These are phyloP conservation scores for Sinopyrophorus schimmeli DNA, from an alignment of 2,888 invertebrate genomes.

Conservation along the genomic window DNA sequence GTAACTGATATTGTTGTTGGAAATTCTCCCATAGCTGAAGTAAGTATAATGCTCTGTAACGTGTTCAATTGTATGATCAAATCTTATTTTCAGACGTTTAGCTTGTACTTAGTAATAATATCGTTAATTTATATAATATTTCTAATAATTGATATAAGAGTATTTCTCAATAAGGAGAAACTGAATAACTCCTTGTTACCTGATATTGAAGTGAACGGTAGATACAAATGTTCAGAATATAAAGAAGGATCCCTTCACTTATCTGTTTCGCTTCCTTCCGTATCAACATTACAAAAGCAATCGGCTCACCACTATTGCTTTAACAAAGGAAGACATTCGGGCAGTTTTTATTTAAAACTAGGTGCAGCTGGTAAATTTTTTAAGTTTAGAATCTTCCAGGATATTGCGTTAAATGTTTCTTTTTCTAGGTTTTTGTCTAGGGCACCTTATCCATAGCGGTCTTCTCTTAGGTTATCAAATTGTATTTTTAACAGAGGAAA, in stretches of 20 bases:
- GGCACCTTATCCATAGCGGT: conserved; percentile 75
- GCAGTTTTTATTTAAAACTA: conserved; percentile 73
- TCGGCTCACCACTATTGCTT: conserved; percentile 66
- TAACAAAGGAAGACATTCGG: conserved; percentile 69
- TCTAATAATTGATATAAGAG: conserved; percentile 64
- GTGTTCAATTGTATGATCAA: neutral
- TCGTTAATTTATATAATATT: conserved; percentile 66
- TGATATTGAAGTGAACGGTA: conserved; percentile 37
- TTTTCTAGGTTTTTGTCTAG: conserved; percentile 76
- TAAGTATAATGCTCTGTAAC: conserved; percentile 45
- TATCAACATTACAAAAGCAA: conserved; percentile 50
- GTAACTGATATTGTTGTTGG: conserved; percentile 62
- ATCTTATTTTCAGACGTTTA: conserved; percentile 66
- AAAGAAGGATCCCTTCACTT: conserved; percentile 45
- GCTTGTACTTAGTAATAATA: conserved; percentile 60
- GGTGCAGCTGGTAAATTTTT: conserved; percentile 67
- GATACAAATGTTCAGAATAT: conserved; percentile 42
- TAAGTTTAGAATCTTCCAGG: neutral
- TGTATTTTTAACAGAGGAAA: conserved; percentile 60
- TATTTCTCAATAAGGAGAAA: conserved; percentile 59
- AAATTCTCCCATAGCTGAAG: conserved; percentile 59
- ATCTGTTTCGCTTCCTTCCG: conserved; percentile 52
- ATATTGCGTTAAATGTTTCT: too few relatives aligned
- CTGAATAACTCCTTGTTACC: conserved; percentile 46
- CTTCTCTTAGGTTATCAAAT: conserved; percentile 71